Conservation (phyloP, 1,140 invertebrate species). For the Archegozetes longisetosus region DNA sequence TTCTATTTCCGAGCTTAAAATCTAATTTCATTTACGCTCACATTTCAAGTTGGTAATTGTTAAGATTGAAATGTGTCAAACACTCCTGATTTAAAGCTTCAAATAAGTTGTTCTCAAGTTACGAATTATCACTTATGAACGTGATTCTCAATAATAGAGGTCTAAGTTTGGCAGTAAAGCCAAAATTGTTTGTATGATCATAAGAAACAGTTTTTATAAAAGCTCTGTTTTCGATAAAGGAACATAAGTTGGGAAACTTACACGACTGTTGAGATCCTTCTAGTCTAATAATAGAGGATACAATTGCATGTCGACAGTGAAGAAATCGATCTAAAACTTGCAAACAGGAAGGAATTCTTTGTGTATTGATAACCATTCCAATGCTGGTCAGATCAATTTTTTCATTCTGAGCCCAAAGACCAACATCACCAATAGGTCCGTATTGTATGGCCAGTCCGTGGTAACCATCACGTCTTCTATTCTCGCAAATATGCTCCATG, state of each 20-base stretch:
- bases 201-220: no score
- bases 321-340: slow-evolving; percentile 60
- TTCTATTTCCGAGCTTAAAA: no score
- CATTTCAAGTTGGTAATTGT: no score
- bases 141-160: no score
- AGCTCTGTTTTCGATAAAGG: no score
- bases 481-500: slow-evolving; percentile 83
- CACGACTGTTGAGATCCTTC: slow-evolving; percentile 2
- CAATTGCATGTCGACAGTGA: slow-evolving; percentile 3
- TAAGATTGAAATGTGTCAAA: neutral
- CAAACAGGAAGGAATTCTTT: slow-evolving; percentile 73
- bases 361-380: slow-evolving; percentile 77
- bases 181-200: no score
- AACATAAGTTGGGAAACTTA: no score
- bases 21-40: no score
- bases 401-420: slow-evolving; percentile 68
- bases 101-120: no score
- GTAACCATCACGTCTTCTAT: slow-evolving; percentile 51
- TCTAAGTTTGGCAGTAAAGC: no score
- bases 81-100: neutral
- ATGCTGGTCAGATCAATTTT: slow-evolving; percentile 83
- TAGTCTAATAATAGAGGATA: slow-evolving; percentile 7
- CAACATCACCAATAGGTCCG: slow-evolving; percentile 93
- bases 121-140: no score
- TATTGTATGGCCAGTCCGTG: slow-evolving; percentile 76